Conservation (phyloP, 2,888 invertebrate species). For the Rhamphomyia laevipes region DNA sequence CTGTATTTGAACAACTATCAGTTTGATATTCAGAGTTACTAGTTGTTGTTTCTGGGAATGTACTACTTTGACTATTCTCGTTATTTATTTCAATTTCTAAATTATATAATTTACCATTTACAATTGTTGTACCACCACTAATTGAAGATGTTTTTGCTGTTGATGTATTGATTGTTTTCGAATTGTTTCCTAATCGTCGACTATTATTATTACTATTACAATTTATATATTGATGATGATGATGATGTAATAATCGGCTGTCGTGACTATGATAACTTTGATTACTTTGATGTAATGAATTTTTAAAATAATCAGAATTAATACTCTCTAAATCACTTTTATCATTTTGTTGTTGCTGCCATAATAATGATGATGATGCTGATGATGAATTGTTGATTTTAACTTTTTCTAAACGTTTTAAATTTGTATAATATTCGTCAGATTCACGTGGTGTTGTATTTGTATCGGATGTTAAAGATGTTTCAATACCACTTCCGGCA, state of each 20-base stretch:
- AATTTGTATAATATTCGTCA: conserved; percentile 36
- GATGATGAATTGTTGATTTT: conserved; percentile 6
- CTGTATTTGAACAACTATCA: conserved; percentile 30
- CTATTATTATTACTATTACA: background rate
- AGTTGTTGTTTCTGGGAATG: conserved; percentile 32
- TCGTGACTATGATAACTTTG: background rate
- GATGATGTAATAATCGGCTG: too few species aligned
- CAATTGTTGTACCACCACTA: conserved; percentile 7
- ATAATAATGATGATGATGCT: conserved; percentile 23
- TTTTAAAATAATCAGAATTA: conserved; percentile 37
- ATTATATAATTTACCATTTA: conserved; percentile 15
- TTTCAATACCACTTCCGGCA: conserved; percentile 16
- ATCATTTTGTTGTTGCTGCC: conserved; percentile 36
- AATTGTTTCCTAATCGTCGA: background rate
- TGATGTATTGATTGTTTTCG: background rate
- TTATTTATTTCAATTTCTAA: conserved; percentile 17
- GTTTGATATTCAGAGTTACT: conserved; percentile 35
- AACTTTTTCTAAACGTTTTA: conserved; percentile 33
- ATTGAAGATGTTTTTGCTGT: background rate
- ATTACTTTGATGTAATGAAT: conserved; percentile 34
- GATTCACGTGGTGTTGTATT: conserved; percentile 7
- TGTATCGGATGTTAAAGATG: conserved; percentile 10
- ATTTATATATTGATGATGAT: background rate
- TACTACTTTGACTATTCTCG: conserved; percentile 35
- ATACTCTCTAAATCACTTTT: conserved; percentile 38